Evolutionary conservation across 2,888 invertebrate species (phyloP), one percentile per base, ranked within the genome.

Genomic region (Tetrapedia diversipes): DNA sequence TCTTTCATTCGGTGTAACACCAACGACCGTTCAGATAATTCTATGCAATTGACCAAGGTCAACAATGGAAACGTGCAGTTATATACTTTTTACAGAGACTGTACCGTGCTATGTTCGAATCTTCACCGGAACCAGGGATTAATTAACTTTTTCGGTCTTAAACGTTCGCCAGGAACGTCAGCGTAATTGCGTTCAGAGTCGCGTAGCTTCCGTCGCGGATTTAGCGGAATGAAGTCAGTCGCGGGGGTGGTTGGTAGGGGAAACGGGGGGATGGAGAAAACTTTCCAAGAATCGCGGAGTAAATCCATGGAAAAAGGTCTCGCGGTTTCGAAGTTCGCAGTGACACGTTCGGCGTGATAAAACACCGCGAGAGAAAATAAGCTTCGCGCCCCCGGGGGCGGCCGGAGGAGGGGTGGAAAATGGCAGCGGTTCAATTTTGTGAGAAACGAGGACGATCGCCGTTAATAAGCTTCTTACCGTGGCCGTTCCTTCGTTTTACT

Each of bases 361-460:
- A 64, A 64, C 51, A 64, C 51, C 64, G 11, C 51, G 29, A 6
- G 11, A 6, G 64, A 53, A 64, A 64, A 64, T 64, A 64, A 41
- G 64, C 53, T 41, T 29, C 2, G 51, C 7, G 45, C 22, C 24
- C 27, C 7, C 4, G 29, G 19, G 24, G 11, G 34, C 2, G 32
- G n/a, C 1, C 7, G n/a, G 8, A 2, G 19, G 16, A 14, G 1
- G 6, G 10, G 29, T 19, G 27, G 10, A 10, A 41, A 29, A 29
- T 53, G 51, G 51, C 64, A 41, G 39, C 39, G 41, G 64, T 64
- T 64, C 64, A 64, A 64, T 64, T 64, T 64, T 41, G 10, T 19
- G 19, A 16, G 51, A 53, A 64, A 53, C 51, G 39, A 22, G 51
- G 29, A 64, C 51, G 51, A 53, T 53, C 51, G 39, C 41, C 51